A percentile compares a stretch with the other conserved stretches of the same genome.
Evolutionary conservation across 2,888 invertebrate genomes (phyloP).

Genomic region (Andrena dorsata): DNA sequence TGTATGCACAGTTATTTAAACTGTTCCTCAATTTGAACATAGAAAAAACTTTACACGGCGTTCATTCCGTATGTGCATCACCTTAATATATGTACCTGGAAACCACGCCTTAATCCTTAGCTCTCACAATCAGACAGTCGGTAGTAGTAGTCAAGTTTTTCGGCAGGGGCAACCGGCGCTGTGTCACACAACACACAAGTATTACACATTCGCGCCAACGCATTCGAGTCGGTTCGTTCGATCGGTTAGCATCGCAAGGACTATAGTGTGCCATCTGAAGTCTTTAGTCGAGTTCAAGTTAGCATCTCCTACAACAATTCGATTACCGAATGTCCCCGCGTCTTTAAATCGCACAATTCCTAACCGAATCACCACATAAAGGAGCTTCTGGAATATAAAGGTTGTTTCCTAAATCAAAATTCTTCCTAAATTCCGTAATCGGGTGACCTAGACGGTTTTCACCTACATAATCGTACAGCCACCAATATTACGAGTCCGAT

Average conservation of each 20-base stretch:
- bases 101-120: slow-evolving; percentile 62
- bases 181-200: slow-evolving; percentile 43
- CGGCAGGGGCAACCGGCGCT: slow-evolving; percentile 50
- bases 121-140: slow-evolving; percentile 25
- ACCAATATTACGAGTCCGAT: slow-evolving; percentile 47
- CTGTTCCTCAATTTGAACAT: too few species aligned
- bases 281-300: slow-evolving; percentile 18
- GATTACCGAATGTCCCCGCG: background rate
- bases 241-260: slow-evolving; percentile 44
- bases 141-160: slow-evolving; percentile 68
- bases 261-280: background rate
- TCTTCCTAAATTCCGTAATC: slow-evolving; percentile 29
- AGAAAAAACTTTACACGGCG: background rate
- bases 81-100: slow-evolving; percentile 34
- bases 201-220: slow-evolving; percentile 72
- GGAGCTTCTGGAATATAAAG: background rate
- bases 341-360: background rate
- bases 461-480: slow-evolving; percentile 58
- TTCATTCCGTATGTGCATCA: slow-evolving; percentile 2
- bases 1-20: too few species aligned
- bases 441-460: slow-evolving; percentile 43
- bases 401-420: background rate
- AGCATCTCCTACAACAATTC: background rate
- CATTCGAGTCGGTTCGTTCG: slow-evolving; percentile 66
- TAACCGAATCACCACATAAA: background rate